Base-by-base conservation (phyloP, 2,888 invertebrate genomes). In the Parnassius smintheus region DNA sequence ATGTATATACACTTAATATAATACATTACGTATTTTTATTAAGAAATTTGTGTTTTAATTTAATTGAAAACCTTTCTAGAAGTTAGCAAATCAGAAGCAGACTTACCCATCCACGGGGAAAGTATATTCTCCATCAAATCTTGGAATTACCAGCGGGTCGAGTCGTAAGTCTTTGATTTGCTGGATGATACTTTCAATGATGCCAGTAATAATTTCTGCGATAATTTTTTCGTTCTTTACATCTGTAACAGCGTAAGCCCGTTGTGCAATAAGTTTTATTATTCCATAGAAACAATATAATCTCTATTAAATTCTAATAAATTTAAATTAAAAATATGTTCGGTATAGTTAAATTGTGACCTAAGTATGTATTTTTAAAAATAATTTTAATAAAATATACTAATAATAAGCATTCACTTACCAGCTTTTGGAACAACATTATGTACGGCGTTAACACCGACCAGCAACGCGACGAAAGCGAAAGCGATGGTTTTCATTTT, bases 401-500 rank as follows among this genome's bases (percentile, higher is more conserved):
- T 2, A 44, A 10, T 44, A 10, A 44, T 44, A 44, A 44, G 44
- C 2, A 44, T 49, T 13, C 8, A 13, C 49, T 54, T 60, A 60
- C 59, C 54, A 13, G 48, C 48, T 9, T 46, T n/a, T 2, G 46
- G 18, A 2, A 57, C 49, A 13, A 54, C 48, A 7, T 42, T 11
- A 9, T 57, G 62, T 41, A 44, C 3, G 18, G 62, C 57, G 49
- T 46, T 48, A n/a, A 42, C 52, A 12, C 57, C 44, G 9, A 57
- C 62, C 42, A 62, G 53, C 57, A 62, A n/a, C 7, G 45, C 52
- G 11, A 62, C 18, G 13, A 62, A 45, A n/a, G 57, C 57, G 22
- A 57, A 48, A 0, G 49, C 62, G 53, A 57, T 51, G 57, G 9
- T 13, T 48, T 62, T 62, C 62, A 62, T 62, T 18, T 42, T 62